These are phyloP conservation scores for Synergus laeviventris DNA, from an alignment of 2,888 invertebrate genomes.

Conservation along the genomic window DNA sequence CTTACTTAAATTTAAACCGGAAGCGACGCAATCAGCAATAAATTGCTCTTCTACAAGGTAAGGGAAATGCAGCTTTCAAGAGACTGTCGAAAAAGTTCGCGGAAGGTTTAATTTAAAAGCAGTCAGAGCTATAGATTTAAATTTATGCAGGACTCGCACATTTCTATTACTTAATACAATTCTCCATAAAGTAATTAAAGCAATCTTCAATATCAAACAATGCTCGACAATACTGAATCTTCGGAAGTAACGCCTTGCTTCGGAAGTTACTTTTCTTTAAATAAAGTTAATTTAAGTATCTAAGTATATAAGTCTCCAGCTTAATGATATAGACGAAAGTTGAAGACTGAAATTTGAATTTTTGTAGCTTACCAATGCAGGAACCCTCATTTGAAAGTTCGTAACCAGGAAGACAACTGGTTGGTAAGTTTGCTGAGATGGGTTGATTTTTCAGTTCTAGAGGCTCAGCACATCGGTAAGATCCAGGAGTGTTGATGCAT, in stretches of 20 bases:
- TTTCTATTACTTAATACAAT: not conserved
- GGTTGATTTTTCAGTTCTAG: conserved; percentile 66
- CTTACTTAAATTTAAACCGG: conserved; percentile 28
- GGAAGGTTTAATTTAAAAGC: conserved; percentile 5
- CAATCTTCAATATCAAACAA: not conserved
- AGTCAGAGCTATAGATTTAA: conserved; percentile 12
- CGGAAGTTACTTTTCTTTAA: too few species aligned
- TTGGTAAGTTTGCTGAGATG: conserved; percentile 57
- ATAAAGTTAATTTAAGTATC: too few species aligned
- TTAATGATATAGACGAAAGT: not conserved
- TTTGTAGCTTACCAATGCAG: conserved; percentile 66
- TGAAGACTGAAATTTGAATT: conserved; percentile 1
- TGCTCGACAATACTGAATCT: not conserved
- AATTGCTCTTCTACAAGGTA: not conserved
- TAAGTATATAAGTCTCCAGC: too few species aligned
- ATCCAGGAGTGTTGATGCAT: conserved; percentile 80
- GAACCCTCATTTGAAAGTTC: conserved; percentile 62
- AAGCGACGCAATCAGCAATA: conserved; percentile 31
- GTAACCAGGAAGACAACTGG: conserved; percentile 67
- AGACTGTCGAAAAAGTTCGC: conserved; percentile 20
- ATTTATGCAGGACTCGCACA: conserved; percentile 7
- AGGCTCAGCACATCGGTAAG: conserved; percentile 74
- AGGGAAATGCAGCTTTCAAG: conserved; percentile 17
- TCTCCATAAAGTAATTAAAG: not conserved
- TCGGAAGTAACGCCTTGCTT: too few species aligned